phyloP scores from a whole-genome alignment of 2,797 vertebrate species.

The Ataeniobius toweri region DNA sequence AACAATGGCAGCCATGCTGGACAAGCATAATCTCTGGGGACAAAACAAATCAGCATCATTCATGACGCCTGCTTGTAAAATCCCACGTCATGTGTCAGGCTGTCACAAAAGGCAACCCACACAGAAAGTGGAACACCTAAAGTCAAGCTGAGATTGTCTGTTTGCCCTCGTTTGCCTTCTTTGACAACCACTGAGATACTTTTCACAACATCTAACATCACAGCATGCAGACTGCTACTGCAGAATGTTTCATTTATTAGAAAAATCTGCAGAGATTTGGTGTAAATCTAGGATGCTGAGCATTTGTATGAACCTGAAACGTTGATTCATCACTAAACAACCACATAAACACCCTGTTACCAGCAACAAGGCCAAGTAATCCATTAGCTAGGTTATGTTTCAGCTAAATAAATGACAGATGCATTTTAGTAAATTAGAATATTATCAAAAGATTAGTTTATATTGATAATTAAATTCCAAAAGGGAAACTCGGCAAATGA shows the following conservation, averaged over 20 bases:
- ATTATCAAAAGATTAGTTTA: neutral
- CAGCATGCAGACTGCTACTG: neutral
- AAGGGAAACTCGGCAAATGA: neutral
- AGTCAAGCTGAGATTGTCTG: conserved; percentile 14
- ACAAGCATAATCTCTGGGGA: conserved; percentile 9
- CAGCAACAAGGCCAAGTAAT: neutral
- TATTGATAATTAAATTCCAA: neutral
- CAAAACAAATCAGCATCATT: conserved; percentile 12
- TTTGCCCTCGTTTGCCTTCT: conserved; percentile 6
- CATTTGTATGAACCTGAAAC: neutral
- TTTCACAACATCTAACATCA: neutral
- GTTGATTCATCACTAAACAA: neutral
- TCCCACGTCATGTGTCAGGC: conserved; percentile 19
- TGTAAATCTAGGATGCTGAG: neutral
- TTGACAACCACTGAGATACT: conserved; percentile 5
- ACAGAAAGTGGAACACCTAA: conserved; percentile 10
- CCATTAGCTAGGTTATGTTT: too few species aligned
- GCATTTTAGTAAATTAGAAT: neutral
- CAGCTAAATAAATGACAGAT: neutral
- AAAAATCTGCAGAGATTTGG: neutral
- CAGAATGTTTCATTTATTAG: neutral
- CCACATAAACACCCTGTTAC: neutral
- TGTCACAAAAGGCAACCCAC: conserved; percentile 23
- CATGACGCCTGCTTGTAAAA: conserved; percentile 10
- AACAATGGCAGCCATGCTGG: conserved; percentile 16